Evolutionary conservation across 2,797 vertebrate genomes (phyloP), one percentile per base, ranked within the genome.

Genomic region (Pterois miles): DNA sequence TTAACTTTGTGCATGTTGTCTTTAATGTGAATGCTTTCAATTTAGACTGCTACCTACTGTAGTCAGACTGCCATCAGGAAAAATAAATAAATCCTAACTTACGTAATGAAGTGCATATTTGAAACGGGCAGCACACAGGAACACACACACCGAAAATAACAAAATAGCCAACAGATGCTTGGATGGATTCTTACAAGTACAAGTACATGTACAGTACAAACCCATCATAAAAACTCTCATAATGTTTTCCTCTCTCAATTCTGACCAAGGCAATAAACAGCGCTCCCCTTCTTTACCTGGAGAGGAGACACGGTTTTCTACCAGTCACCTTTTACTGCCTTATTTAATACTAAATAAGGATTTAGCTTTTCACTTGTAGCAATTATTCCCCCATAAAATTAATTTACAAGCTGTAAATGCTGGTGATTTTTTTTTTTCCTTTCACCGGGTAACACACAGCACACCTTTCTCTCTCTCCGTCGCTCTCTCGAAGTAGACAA

Each of bases 181-280:
- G 48, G 53, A 79, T n/a, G 12, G 38, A 72, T 67, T 65, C 27
- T 54, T 65, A 20, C 43, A 46, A 46, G 29, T 29, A 29, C 40
- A 59, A 18, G 6, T 36, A 62, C 33, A 63, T 31, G 20, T 31
- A 46, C 25, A 34, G 46, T 25, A 52, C 34, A 67, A 79, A 80
- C 27, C 65, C 60, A 52, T 75, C 80, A 80, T 78, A 73, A 82
- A 74, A 84, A 67, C 54, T 6, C 59, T 59, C 58, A 48, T 53
- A 52, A 78, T 64, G 70, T 70, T 73, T 73, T 66, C 74, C 31
- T 43, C 65, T 78, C 53, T 72, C 71, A 65, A 9, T 72, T 68
- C 63, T 74, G 59, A 80, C 72, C 74, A 56, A 8, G 48, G 66
- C 75, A 79, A 88, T 85, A 84, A 88, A 67, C 25, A 53, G 43